Evolutionary conservation across 2,888 invertebrate genomes (phyloP), one percentile per base, ranked within the genome.

Genomic region (Oxyteleia sp.): DNA sequence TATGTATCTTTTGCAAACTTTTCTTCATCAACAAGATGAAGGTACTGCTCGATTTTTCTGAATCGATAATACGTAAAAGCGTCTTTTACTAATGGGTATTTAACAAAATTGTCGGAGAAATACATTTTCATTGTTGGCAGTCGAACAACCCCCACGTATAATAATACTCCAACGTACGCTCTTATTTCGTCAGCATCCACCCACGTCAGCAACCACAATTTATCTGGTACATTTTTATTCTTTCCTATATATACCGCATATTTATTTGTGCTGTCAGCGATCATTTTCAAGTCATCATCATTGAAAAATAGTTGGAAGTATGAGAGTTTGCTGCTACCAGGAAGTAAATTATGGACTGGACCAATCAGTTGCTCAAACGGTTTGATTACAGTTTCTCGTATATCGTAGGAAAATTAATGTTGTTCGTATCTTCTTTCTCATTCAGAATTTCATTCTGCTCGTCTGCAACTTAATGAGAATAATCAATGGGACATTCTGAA

Each of bases 51-150:
- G 23, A 59, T 41, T 59, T 59, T 2, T 43, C 8, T 41, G 26
- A 59, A 59, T 43, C 59, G 20, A n/a, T 43, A 4, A 4, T 41
- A 59, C 4, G 59, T 4, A 59, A 59, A 43, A 0, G 59, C 43
- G 23, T 59, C 43, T 0, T 11, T 23, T 1, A 43, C 7, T 23
- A 16, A 15, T 10, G 59, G 20, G 13, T 43, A 59, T 7, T 23
- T 59, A 7, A 59, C 59, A 59, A 43, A 59, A 16, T 59, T 43
- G 23, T 59, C 11, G 23, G 4, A n/a, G 26, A 59, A 41, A 41
- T 59, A 59, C 59, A 59, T 59, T 2, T 55, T 2, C 4, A 11
- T 38, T 18, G 11, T 1, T 38, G 55, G 55, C 15, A 55, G n/a
- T 35, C 11, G 13, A 11, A 55, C 55, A 18, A 55, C 38, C 1